These are phyloP conservation scores for Thalpophila matura DNA, from an alignment of 2,888 invertebrate species.

Conservation along the genomic window DNA sequence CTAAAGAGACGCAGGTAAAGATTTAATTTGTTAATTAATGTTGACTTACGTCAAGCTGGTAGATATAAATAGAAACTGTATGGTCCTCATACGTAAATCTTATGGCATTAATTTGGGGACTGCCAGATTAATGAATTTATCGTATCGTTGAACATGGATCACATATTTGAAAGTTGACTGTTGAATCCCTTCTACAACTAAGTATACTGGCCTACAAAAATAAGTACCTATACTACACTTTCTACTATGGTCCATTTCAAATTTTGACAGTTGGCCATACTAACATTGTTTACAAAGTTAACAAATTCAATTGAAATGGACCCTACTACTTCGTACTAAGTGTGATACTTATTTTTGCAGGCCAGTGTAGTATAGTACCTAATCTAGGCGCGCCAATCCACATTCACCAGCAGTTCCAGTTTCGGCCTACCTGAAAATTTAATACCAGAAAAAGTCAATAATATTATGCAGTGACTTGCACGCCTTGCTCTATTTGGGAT, in stretches of 20 bases:
- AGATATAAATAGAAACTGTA: constrained; percentile 12
- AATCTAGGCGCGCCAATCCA: background rate
- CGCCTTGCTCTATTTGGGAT: constrained; percentile 11
- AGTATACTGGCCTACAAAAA: no score
- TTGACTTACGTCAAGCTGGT: background rate
- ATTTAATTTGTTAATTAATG: background rate
- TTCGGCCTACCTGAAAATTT: constrained; percentile 11
- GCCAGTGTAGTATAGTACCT: no score
- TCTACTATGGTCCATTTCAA: no score
- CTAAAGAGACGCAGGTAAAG: no score
- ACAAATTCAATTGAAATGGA: no score
- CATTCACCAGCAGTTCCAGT: constrained; percentile 1
- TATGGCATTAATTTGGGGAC: constrained; percentile 4
- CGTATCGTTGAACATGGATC: background rate
- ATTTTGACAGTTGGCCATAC: no score
- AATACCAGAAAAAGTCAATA: background rate
- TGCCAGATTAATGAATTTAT: background rate
- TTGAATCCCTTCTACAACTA: background rate
- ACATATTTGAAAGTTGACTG: background rate
- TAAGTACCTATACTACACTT: no score
- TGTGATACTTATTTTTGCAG: no score
- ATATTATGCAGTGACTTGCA: no score
- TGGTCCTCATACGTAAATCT: background rate
- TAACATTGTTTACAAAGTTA: no score
- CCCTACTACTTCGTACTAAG: no score